phyloP scores from a whole-genome alignment of 2,797 vertebrate genomes.

The Pampus argenteus region DNA sequence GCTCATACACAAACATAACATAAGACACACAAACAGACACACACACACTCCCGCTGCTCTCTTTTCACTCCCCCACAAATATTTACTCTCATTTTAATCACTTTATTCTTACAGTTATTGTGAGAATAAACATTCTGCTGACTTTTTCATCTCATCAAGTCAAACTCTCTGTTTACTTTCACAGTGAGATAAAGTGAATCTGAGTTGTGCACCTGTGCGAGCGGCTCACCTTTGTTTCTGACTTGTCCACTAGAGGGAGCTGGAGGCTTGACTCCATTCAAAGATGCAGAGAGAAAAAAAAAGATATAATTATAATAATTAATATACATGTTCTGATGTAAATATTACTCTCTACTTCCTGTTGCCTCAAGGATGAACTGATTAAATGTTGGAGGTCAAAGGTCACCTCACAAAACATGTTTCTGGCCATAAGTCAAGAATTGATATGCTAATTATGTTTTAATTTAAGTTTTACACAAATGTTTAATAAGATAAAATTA shows the following conservation, averaged over 20 bases:
- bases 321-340: neutral
- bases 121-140: too few relatives aligned
- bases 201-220: constrained; percentile 19
- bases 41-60: neutral
- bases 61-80: neutral
- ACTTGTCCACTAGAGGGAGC: constrained; percentile 60
- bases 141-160: neutral
- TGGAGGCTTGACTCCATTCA: constrained; percentile 10
- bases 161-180: neutral
- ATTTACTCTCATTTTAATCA: constrained; percentile 8
- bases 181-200: neutral
- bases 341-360: neutral
- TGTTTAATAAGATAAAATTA: too few relatives aligned
- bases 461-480: too few relatives aligned
- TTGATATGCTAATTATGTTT: too few relatives aligned
- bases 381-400: too few relatives aligned
- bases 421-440: too few relatives aligned
- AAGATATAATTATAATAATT: too few relatives aligned
- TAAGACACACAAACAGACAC: constrained; percentile 11
- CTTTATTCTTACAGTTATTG: constrained; percentile 1
- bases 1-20: constrained; percentile 28
- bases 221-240: constrained; percentile 67
- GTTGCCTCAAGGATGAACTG: too few relatives aligned
- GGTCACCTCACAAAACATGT: too few relatives aligned
- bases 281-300: neutral